phyloP scores from a whole-genome alignment of 2,797 vertebrate species.

The Melanogrammus aeglefinus region DNA sequence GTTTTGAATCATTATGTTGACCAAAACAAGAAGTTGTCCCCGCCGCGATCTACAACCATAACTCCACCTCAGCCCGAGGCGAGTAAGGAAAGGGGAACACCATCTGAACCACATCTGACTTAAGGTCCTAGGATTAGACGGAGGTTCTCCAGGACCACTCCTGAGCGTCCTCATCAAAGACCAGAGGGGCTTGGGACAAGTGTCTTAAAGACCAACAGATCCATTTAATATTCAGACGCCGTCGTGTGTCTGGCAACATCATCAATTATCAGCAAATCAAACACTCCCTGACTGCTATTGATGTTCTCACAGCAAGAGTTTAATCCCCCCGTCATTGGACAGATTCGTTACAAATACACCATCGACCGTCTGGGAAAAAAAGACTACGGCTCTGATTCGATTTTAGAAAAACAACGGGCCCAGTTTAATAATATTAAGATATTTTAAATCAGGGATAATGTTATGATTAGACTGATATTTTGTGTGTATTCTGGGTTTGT shows the following conservation, averaged over 20 bases:
- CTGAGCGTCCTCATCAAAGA: neutral
- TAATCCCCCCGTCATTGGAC: neutral
- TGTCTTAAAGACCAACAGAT: neutral
- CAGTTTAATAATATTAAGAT: neutral
- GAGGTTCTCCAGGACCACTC: neutral
- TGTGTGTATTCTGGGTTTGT: neutral
- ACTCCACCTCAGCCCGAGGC: neutral
- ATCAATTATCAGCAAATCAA: slow-evolving; percentile 6
- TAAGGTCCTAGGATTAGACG: neutral
- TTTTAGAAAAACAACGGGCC: neutral
- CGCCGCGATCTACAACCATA: no score
- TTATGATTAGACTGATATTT: neutral
- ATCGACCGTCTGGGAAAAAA: neutral
- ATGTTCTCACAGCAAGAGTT: neutral
- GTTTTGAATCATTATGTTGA: neutral
- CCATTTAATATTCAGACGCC: neutral
- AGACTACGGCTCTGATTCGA: neutral
- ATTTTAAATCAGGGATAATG: neutral
- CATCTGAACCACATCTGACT: neutral
- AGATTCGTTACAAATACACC: neutral
- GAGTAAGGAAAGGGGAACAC: neutral
- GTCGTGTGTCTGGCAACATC: neutral
- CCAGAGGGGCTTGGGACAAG: neutral
- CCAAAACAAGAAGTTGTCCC: neutral
- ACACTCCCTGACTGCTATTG: neutral